phyloP scores from a whole-genome alignment of 1,140 invertebrate genomes.

The Alviniconcha marisindica region DNA sequence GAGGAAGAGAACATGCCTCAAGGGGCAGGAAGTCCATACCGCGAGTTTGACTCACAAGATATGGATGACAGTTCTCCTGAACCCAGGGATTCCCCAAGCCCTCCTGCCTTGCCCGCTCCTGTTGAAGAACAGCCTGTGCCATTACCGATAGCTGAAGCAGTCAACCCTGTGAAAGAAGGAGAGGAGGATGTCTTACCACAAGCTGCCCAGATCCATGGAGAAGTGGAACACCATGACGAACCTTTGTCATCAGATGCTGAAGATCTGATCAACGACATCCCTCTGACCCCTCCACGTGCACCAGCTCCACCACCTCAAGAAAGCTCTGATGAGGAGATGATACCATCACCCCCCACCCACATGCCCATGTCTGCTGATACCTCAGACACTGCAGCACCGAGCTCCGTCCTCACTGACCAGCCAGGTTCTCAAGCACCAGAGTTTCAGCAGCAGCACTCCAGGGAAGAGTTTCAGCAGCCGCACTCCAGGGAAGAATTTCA shows the following conservation, averaged over 20 bases:
- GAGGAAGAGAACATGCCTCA: constrained; percentile 48
- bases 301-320: constrained; percentile 54
- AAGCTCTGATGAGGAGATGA: constrained; percentile 52
- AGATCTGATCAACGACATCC: constrained; percentile 53
- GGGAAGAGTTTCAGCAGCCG: constrained; percentile 14
- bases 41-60: constrained; percentile 46
- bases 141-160: background rate
- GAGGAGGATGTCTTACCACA: no score
- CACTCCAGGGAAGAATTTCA: constrained; percentile 13
- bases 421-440: constrained; percentile 35
- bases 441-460: constrained; percentile 15
- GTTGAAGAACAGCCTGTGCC: constrained; percentile 14
- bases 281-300: constrained; percentile 51
- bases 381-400: constrained; percentile 40
- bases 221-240: constrained; percentile 35
- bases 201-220: no score
- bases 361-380: constrained; percentile 44
- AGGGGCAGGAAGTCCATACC: constrained; percentile 46
- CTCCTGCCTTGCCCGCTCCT: constrained; percentile 23
- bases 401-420: constrained; percentile 34
- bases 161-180: background rate
- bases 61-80: constrained; percentile 38
- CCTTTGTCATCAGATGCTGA: background rate
- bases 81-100: constrained; percentile 29
- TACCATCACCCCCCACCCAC: constrained; percentile 42